Evolutionary conservation across 2,797 vertebrate species (phyloP).

Genomic region (Aphelocoma californica): DNA sequence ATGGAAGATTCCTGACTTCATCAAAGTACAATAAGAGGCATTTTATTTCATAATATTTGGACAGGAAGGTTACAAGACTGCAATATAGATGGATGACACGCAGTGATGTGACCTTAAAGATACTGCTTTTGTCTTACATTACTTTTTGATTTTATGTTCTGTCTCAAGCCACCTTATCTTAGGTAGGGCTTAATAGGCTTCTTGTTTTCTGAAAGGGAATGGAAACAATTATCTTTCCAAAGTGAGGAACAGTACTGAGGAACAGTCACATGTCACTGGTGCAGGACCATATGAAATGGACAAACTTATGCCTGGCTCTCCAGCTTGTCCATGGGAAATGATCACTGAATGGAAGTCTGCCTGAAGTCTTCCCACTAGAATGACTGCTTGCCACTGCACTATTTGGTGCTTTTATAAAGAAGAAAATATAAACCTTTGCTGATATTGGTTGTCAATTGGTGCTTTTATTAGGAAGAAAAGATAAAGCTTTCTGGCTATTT

Average conservation of each 20-base stretch:
- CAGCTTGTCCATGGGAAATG: background rate
- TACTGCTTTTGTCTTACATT: background rate
- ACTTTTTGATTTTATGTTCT: slow-evolving; percentile 18
- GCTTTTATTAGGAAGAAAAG: background rate
- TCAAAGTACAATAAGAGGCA: slow-evolving; percentile 4
- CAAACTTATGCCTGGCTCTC: background rate
- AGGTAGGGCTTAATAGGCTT: background rate
- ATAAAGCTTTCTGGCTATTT: background rate
- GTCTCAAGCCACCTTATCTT: background rate
- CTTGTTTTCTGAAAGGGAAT: background rate
- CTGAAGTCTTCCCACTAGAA: background rate
- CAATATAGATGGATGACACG: slow-evolving; percentile 9
- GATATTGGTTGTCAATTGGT: background rate
- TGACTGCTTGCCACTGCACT: background rate
- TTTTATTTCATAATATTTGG: slow-evolving; percentile 58
- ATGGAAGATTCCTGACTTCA: background rate
- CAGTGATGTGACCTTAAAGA: slow-evolving; percentile 18
- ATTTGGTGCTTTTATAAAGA: background rate
- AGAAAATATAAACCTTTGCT: background rate
- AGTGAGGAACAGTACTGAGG: background rate
- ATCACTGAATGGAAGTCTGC: background rate
- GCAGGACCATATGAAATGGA: background rate
- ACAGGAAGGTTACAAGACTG: slow-evolving; percentile 14
- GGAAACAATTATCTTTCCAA: background rate
- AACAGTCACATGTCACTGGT: background rate